Conservation (phyloP, 2,888 invertebrate species). For the Mantis religiosa region DNA sequence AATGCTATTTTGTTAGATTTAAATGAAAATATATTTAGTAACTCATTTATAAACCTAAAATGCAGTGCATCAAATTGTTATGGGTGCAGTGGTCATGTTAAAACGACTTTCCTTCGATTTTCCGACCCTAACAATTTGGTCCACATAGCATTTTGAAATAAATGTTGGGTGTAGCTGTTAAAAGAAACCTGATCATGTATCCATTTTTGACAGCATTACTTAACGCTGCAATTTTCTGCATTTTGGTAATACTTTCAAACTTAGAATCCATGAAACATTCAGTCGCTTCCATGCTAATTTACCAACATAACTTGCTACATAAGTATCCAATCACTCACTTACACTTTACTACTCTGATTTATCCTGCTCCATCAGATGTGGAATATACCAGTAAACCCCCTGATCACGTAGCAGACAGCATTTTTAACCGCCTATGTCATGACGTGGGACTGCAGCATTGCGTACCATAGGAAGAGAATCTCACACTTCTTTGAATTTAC, state of each 20-base stretch:
- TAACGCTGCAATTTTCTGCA: neutral
- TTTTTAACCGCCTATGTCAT: neutral
- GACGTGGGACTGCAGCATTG: neutral
- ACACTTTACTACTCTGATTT: neutral
- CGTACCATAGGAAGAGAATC: neutral
- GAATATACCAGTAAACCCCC: neutral
- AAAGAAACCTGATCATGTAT: too few species aligned
- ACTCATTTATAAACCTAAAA: too few species aligned
- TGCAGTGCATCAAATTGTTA: too few species aligned
- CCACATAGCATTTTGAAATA: too few species aligned
- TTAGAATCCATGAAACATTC: neutral
- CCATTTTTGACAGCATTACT: neutral
- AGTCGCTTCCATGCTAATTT: neutral
- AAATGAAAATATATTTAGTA: too few species aligned
- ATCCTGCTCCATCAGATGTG: neutral
- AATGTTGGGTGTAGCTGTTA: too few species aligned
- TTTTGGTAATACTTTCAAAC: neutral
- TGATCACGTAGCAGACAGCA: neutral
- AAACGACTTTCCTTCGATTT: too few species aligned
- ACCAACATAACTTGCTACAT: neutral
- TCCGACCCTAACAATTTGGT: too few species aligned
- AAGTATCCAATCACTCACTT: neutral
- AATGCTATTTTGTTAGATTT: too few species aligned
- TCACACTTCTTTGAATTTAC: neutral
- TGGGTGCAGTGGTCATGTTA: too few species aligned